These are phyloP conservation scores for Channallabes apus DNA, from an alignment of 2,797 vertebrate genomes.

Conservation along the genomic window DNA sequence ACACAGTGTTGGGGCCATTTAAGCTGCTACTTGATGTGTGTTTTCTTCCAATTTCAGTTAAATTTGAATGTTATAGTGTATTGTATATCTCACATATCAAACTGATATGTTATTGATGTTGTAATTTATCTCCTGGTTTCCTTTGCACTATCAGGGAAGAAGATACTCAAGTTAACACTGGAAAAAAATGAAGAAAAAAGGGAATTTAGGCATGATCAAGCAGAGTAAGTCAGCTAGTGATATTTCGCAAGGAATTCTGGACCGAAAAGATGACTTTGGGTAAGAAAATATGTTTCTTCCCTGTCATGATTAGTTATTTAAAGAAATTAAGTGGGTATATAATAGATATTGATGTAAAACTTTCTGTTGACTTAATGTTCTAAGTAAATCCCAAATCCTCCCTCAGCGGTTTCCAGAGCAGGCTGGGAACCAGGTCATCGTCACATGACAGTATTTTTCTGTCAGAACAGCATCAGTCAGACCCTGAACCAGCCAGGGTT, in stretches of 20 bases:
- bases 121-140: constrained; percentile 53
- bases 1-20: neutral
- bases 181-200: constrained; percentile 78
- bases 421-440: constrained; percentile 84
- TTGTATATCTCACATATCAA: neutral
- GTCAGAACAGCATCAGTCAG: constrained; percentile 75
- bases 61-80: neutral
- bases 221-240: constrained; percentile 82
- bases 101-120: neutral
- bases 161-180: constrained; percentile 81
- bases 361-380: neutral
- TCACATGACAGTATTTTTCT: constrained; percentile 96
- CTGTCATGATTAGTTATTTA: constrained; percentile 6
- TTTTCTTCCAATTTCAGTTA: neutral
- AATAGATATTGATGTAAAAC: neutral
- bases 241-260: constrained; percentile 70
- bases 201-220: constrained; percentile 66
- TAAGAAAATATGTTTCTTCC: constrained; percentile 19
- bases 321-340: neutral
- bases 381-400: neutral
- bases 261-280: constrained; percentile 81
- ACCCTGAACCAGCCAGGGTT: constrained; percentile 75
- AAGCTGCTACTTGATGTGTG: neutral
- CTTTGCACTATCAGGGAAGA: constrained; percentile 63
- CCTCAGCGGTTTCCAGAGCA: constrained; percentile 73